Conservation (phyloP, 1,140 invertebrate species). For the Eufriesea mexicana region DNA sequence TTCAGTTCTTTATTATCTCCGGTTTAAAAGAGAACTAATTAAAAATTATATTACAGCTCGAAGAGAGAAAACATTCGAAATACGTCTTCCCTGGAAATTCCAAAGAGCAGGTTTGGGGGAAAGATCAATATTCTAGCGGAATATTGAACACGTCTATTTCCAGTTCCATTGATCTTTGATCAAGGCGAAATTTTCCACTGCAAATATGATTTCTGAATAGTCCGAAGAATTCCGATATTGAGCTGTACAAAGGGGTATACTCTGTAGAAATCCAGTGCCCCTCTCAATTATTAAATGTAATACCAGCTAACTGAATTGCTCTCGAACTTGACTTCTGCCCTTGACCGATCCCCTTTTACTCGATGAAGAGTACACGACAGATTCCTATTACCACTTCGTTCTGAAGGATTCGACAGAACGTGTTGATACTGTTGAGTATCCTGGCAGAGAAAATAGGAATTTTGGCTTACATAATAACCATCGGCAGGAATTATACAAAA, state of each 20-base stretch:
- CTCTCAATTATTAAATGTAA: constrained; percentile 1
- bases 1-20: too few species aligned
- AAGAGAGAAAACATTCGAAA: not conserved
- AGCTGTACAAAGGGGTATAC: not conserved
- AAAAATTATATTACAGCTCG: too few species aligned
- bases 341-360: not conserved
- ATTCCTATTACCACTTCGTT: not conserved
- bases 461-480: too few species aligned
- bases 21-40: too few species aligned
- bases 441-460: too few species aligned
- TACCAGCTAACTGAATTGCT: not conserved
- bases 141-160: not conserved
- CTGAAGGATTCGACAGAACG: not conserved
- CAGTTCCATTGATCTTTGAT: not conserved
- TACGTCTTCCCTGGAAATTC: not conserved
- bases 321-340: constrained; percentile 1
- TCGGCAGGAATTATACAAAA: not conserved
- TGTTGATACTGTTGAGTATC: not conserved
- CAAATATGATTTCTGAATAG: not conserved
- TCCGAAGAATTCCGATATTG: not conserved
- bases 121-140: too few species aligned
- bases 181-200: not conserved
- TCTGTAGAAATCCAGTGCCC: not conserved
- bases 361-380: not conserved
- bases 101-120: too few species aligned